phyloP scores from a whole-genome alignment of 1,140 invertebrate species.

The Aphaenogaster floridana region DNA sequence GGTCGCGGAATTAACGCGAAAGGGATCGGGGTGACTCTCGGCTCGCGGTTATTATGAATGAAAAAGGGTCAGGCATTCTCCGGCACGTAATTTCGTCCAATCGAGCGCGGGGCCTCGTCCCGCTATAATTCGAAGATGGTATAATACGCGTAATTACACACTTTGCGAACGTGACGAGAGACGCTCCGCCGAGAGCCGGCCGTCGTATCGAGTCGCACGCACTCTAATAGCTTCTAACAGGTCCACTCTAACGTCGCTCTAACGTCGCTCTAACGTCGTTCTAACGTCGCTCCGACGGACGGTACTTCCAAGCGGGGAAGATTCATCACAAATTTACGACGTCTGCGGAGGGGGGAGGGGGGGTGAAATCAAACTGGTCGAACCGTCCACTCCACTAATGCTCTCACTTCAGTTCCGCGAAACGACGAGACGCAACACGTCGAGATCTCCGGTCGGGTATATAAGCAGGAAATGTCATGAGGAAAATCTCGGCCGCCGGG shows the following conservation, averaged over 20 bases:
- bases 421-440: not conserved
- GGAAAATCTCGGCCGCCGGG: constrained; percentile 8
- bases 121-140: constrained; percentile 2
- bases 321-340: not conserved
- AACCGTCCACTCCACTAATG: not conserved
- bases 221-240: constrained; percentile 6
- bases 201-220: constrained; percentile 12
- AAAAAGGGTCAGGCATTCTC: constrained; percentile 1
- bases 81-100: not conserved
- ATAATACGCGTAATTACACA: constrained; percentile 33
- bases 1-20: not conserved
- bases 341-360: no score
- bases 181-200: not conserved
- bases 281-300: not conserved
- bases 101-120: not conserved
- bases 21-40: not conserved
- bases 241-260: not conserved
- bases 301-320: not conserved
- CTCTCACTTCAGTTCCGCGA: not conserved
- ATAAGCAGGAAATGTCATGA: not conserved
- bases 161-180: constrained; percentile 17
- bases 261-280: not conserved
- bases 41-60: not conserved
- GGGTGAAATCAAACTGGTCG: not conserved
- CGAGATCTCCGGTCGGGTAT: not conserved